These are phyloP conservation scores for Euwallacea fornicatus DNA, from an alignment of 1,140 invertebrate species.

Conservation along the genomic window DNA sequence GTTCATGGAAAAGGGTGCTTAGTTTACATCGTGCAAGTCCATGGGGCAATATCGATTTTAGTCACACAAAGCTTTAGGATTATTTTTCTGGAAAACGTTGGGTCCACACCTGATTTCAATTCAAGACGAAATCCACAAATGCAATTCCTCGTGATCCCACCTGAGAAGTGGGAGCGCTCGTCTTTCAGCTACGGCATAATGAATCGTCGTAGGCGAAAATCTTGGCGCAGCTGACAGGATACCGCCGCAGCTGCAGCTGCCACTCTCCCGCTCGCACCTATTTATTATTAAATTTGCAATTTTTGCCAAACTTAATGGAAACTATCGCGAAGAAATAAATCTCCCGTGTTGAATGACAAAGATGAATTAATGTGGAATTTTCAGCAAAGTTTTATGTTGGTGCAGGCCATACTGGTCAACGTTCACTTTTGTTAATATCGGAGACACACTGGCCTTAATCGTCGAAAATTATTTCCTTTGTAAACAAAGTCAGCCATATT, in stretches of 20 bases:
- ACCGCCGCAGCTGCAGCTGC: constrained; percentile 16
- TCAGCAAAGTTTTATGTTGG: not conserved
- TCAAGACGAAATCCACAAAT: constrained; percentile 26
- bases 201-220: constrained; percentile 33
- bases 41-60: too few relatives aligned
- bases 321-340: constrained; percentile 8
- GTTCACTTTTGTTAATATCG: constrained; percentile 16
- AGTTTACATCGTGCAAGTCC: too few relatives aligned
- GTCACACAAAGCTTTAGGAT: too few relatives aligned
- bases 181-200: constrained; percentile 31
- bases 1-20: too few relatives aligned
- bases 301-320: constrained; percentile 32
- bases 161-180: constrained; percentile 31
- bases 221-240: constrained; percentile 24
- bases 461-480: constrained; percentile 25
- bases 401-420: not conserved
- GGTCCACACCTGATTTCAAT: too few relatives aligned
- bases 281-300: constrained; percentile 38
- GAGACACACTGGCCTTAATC: constrained; percentile 22
- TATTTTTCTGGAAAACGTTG: too few relatives aligned
- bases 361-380: constrained; percentile 11
- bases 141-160: constrained; percentile 30
- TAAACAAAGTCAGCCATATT: constrained; percentile 20
- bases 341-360: constrained; percentile 11
- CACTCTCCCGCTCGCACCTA: constrained; percentile 11